These are phyloP conservation scores for Microplitis mediator DNA, from an alignment of 1,140 invertebrate genomes.

Conservation along the genomic window DNA sequence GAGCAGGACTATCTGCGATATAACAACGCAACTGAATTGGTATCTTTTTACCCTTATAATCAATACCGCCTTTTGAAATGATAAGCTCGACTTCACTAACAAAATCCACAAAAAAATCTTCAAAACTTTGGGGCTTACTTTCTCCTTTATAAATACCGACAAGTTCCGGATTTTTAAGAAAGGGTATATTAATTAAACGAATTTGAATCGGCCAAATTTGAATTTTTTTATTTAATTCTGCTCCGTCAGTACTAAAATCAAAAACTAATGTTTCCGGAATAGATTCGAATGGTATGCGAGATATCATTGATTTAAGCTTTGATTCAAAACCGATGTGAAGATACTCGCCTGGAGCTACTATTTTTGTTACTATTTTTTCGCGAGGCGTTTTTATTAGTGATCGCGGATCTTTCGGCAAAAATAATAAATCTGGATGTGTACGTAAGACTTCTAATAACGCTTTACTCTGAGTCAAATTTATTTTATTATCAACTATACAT, in stretches of 20 bases:
- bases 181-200: conserved; percentile 27
- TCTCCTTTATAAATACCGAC: conserved; percentile 34
- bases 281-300: not conserved
- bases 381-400: conserved; percentile 22
- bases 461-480: not conserved
- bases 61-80: not conserved
- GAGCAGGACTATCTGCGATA: conserved; percentile 26
- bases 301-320: conserved; percentile 4
- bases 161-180: conserved; percentile 25
- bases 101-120: conserved; percentile 22
- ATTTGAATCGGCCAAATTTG: conserved; percentile 37
- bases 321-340: conserved; percentile 22
- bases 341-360: conserved; percentile 21
- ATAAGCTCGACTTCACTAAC: conserved; percentile 17
- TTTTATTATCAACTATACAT: not conserved
- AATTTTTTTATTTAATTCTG: conserved; percentile 19
- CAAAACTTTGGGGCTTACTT: conserved; percentile 19
- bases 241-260: conserved; percentile 35
- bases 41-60: not conserved
- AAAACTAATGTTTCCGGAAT: conserved; percentile 14
- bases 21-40: conserved; percentile 12
- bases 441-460: not conserved
- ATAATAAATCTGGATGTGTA: not conserved
- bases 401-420: conserved; percentile 12
- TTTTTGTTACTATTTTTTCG: not conserved